Conservation (phyloP, 1,140 invertebrate species). For the Heterodera carotae region DNA sequence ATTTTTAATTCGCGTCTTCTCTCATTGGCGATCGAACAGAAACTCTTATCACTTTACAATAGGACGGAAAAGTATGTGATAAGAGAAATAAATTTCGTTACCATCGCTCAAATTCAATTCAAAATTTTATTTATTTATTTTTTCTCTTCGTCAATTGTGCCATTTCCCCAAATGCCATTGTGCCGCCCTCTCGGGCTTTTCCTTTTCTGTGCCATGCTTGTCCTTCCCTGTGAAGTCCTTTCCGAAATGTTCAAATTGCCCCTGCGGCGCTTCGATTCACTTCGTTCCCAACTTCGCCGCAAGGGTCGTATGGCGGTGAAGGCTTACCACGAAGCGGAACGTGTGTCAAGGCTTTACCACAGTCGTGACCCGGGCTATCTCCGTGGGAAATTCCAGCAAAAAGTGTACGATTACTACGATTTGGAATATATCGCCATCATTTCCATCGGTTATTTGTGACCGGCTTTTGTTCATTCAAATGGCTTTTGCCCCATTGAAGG, state of each 20-base stretch:
- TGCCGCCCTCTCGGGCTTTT: background rate
- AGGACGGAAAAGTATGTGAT: background rate
- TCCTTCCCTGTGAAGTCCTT: background rate
- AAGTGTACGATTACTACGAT: conserved; percentile 28
- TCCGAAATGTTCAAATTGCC: conserved; percentile 5
- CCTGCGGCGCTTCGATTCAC: conserved; percentile 3
- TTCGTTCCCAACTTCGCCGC: background rate
- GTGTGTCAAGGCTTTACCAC: conserved; percentile 1
- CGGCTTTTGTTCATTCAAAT: background rate
- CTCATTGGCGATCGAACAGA: too few species aligned
- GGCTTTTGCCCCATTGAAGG: conserved; percentile 8
- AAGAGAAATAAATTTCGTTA: background rate
- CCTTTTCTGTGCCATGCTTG: background rate
- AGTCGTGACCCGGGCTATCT: background rate
- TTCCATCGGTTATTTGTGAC: conserved; percentile 9
- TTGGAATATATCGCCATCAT: conserved; percentile 30
- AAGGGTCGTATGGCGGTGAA: conserved; percentile 2
- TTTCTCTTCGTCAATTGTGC: background rate
- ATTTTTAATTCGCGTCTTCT: too few species aligned
- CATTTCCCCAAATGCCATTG: conserved; percentile 2
- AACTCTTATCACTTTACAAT: background rate
- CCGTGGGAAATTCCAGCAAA: background rate
- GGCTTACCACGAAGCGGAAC: conserved; percentile 12
- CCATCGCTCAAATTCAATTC: background rate
- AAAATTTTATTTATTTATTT: background rate